Conservation (phyloP, 2,888 invertebrate genomes). For the Agonopterix heracliana region DNA sequence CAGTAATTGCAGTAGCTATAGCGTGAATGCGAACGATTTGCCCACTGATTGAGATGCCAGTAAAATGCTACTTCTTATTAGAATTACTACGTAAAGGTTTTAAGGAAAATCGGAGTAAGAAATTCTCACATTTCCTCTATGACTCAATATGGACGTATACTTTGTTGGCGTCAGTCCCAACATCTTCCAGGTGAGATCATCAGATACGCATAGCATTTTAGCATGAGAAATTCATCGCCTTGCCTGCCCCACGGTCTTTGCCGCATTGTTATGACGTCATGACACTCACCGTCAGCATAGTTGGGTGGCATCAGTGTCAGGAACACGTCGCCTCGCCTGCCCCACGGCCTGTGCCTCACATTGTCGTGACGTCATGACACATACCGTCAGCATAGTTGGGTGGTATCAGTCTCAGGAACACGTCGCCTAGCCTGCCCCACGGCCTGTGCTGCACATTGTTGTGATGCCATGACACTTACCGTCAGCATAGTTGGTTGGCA, state of each 20-base stretch:
- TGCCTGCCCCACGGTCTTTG: too few species aligned
- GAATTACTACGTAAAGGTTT: too few species aligned
- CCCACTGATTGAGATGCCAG: not conserved
- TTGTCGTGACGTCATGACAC: constrained; percentile 19
- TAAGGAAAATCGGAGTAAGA: too few species aligned
- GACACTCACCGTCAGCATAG: constrained; percentile 83
- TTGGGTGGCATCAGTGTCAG: constrained; percentile 83
- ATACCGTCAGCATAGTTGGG: constrained; percentile 86
- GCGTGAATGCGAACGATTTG: constrained; percentile 22
- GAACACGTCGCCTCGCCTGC: too few species aligned
- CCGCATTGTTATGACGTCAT: too few species aligned
- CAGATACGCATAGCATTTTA: too few species aligned
- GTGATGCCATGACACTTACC: constrained; percentile 77
- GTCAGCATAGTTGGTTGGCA: constrained; percentile 84
- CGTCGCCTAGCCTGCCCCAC: constrained; percentile 88
- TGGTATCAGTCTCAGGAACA: constrained; percentile 83
- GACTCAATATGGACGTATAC: too few species aligned
- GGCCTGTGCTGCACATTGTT: constrained; percentile 87
- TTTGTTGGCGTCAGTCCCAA: too few species aligned
- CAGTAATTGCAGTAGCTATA: constrained; percentile 3
- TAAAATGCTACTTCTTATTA: constrained; percentile 5
- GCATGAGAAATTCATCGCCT: too few species aligned
- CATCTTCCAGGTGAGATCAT: too few species aligned
- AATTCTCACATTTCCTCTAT: too few species aligned
- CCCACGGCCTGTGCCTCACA: constrained; percentile 86